phyloP scores from a whole-genome alignment of 2,113 vertebrate genomes.

The Todiramphus chloris region DNA sequence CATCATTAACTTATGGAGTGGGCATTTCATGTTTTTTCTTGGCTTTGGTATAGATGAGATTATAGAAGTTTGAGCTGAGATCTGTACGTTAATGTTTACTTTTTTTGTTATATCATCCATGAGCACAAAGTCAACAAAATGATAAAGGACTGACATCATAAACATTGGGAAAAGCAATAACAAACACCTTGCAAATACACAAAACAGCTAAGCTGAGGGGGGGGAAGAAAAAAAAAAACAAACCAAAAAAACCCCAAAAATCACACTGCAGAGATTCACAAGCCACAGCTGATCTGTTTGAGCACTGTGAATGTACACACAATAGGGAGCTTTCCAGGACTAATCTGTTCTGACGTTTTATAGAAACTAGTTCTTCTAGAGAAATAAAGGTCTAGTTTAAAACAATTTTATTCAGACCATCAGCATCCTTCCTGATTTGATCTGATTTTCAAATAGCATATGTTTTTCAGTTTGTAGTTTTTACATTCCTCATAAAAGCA shows the following conservation, averaged over 20 bases:
- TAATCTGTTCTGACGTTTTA: conserved; percentile 60
- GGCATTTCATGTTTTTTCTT: background rate
- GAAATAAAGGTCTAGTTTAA: conserved; percentile 54
- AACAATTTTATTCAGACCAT: conserved; percentile 38
- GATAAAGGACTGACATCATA: background rate
- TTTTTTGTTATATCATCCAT: background rate
- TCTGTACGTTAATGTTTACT: background rate
- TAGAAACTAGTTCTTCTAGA: conserved; percentile 33
- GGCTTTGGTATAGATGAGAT: background rate
- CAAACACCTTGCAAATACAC: background rate
- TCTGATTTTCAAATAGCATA: conserved; percentile 36
- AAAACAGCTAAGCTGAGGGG: background rate
- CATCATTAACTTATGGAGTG: background rate
- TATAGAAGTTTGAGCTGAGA: background rate
- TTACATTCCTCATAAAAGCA: conserved; percentile 23
- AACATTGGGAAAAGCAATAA: background rate
- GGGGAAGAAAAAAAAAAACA: background rate
- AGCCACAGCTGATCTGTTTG: conserved; percentile 18
- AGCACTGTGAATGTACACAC: background rate
- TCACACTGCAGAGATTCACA: conserved; percentile 20
- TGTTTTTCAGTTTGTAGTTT: conserved; percentile 19
- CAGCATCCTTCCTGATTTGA: conserved; percentile 26
- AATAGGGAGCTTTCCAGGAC: conserved; percentile 1
- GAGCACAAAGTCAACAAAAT: background rate
- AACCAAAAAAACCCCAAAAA: background rate